Evolutionary conservation across 2,888 invertebrate genomes (phyloP).

Genomic region (Hemicrepidius hirtus): DNA sequence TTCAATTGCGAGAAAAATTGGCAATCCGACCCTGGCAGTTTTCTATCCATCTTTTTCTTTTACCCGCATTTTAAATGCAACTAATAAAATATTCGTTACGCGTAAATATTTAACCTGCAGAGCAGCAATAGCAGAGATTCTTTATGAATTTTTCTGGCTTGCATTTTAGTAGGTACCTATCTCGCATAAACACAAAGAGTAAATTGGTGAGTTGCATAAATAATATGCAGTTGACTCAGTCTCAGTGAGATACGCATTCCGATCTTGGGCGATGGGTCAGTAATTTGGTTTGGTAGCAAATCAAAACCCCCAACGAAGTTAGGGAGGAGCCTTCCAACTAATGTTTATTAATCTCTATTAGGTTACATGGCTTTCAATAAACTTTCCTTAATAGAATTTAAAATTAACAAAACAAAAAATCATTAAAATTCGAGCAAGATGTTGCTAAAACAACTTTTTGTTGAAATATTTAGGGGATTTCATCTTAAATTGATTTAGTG

Average conservation of each 20-base stretch:
- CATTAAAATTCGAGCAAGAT: conserved; percentile 21
- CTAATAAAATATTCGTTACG: neutral
- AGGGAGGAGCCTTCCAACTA: conserved; percentile 12
- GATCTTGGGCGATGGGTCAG: neutral
- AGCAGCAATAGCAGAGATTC: neutral
- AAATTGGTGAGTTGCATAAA: neutral
- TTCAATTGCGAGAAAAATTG: no score
- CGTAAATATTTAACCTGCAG: conserved; percentile 8
- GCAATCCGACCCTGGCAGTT: no score
- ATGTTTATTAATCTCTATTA: neutral
- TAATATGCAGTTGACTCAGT: no score
- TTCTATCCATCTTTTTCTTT: neutral
- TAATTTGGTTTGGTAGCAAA: neutral
- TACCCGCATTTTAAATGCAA: neutral
- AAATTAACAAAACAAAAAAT: neutral
- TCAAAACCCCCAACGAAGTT: neutral
- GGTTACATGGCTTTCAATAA: no score
- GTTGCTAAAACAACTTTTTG: conserved; percentile 34
- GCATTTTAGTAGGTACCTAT: neutral
- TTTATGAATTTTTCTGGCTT: neutral
- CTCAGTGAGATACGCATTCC: neutral
- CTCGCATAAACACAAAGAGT: no score
- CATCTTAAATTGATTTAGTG: conserved; percentile 27
- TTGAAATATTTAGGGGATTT: conserved; percentile 22
- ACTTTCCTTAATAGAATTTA: neutral